phyloP scores from a whole-genome alignment of 2,113 vertebrate genomes.

The Thalassoma bifasciatum region DNA sequence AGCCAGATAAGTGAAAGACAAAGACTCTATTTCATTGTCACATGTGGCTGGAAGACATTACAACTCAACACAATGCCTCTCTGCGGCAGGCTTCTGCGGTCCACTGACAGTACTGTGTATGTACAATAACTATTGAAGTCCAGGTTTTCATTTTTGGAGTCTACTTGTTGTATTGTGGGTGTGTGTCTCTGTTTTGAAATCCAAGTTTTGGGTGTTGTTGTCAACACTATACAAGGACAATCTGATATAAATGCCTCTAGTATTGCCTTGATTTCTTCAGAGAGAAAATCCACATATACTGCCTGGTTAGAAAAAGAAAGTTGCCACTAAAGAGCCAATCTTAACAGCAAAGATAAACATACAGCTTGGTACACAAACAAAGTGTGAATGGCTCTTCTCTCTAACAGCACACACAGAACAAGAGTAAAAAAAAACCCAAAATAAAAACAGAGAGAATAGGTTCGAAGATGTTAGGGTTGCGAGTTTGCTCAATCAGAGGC shows the following conservation, averaged over 20 bases:
- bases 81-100: slow-evolving; percentile 46
- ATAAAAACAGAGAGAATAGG: too few species aligned
- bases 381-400: too few species aligned
- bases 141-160: slow-evolving; percentile 34
- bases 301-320: too few species aligned
- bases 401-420: too few species aligned
- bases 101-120: slow-evolving; percentile 40
- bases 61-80: slow-evolving; percentile 64
- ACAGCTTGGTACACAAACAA: too few species aligned
- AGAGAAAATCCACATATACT: too few species aligned
- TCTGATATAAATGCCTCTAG: not conserved
- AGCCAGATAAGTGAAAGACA: slow-evolving; percentile 76
- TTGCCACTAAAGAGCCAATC: not conserved
- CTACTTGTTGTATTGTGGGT: not conserved
- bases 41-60: slow-evolving; percentile 71
- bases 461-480: too few species aligned
- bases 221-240: slow-evolving; percentile 9
- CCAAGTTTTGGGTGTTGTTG: slow-evolving; percentile 27
- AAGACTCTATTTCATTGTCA: slow-evolving; percentile 73
- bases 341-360: too few species aligned
- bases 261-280: too few species aligned
- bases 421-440: too few species aligned
- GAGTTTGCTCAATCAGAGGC: too few species aligned
- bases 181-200: slow-evolving; percentile 3
- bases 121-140: slow-evolving; percentile 40